A percentile compares a stretch with the other conserved stretches of the same genome.
Conservation (phyloP, 1,140 invertebrate species). For the Oreohelix idahoensis region DNA sequence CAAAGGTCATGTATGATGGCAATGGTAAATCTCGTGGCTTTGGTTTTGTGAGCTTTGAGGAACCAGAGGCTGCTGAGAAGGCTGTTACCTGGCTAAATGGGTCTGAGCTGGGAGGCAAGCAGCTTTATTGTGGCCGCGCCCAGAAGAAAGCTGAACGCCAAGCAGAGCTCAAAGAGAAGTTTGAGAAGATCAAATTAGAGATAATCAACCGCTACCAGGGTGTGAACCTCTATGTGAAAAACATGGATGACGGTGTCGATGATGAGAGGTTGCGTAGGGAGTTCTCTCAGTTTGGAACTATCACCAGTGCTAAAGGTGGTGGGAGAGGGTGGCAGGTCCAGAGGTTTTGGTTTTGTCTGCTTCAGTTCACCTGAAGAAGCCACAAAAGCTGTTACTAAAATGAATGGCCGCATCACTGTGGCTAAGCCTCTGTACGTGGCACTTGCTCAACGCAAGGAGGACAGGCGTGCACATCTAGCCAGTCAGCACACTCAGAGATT, state of each 20-base stretch:
- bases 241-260: slow-evolving; percentile 95
- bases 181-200: no score
- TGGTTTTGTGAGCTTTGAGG: slow-evolving; percentile 99
- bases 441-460: no score
- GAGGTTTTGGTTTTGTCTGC: no score
- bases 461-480: no score
- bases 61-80: slow-evolving; percentile 93
- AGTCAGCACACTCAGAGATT: no score
- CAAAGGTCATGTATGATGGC: slow-evolving; percentile 95
- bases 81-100: not conserved
- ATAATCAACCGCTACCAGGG: no score
- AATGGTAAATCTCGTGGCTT: slow-evolving; percentile 97
- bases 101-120: not conserved
- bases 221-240: no score
- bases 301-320: slow-evolving; percentile 89
- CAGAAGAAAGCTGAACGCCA: no score
- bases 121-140: not conserved
- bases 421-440: no score
- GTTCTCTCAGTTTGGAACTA: slow-evolving; percentile 95
- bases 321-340: no score
- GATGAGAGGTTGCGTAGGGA: slow-evolving; percentile 93
- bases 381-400: slow-evolving; percentile 96
- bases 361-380: slow-evolving; percentile 95
- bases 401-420: no score
- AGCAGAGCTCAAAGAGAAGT: no score